A percentile compares a stretch with the other conserved stretches of the same genome.
These are phyloP conservation scores for Selenia dentaria DNA, from an alignment of 2,888 invertebrate species.

Conservation along the genomic window DNA sequence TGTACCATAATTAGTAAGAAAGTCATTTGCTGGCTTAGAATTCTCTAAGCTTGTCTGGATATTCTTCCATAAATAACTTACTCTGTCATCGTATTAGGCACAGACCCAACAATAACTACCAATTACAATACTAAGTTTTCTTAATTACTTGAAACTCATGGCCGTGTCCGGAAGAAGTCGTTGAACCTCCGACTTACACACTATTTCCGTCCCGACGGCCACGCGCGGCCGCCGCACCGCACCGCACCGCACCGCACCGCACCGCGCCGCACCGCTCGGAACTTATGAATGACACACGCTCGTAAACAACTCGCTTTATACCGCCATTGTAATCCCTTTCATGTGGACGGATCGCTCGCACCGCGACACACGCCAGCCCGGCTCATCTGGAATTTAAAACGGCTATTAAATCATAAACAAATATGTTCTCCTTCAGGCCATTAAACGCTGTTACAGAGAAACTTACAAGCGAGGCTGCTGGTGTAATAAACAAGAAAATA, in stretches of 20 bases:
- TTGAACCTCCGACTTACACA: constrained; percentile 8
- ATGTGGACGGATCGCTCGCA: constrained; percentile 28
- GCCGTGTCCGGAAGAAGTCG: constrained; percentile 12
- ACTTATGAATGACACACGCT: constrained; percentile 35
- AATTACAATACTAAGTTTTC: no score
- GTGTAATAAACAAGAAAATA: no score
- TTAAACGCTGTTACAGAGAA: not conserved
- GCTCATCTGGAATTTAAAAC: constrained; percentile 1
- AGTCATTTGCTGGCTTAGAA: no score
- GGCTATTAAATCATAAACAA: not conserved
- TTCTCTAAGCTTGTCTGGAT: no score
- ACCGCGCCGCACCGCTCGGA: constrained; percentile 14
- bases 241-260: no score
- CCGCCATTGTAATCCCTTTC: constrained; percentile 30
- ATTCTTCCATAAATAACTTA: no score
- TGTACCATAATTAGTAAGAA: no score
- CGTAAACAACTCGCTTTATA: constrained; percentile 34
- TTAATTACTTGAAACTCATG: no score
- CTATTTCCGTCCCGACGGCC: constrained; percentile 18
- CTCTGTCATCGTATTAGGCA: no score
- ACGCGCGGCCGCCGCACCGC: constrained; percentile 8
- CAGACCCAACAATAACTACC: no score
- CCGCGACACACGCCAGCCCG: not conserved
- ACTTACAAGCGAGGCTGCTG: no score
- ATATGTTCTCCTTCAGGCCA: not conserved